Evolutionary conservation across 37 sponge, comb jelly and placozoan species (phyloP), one percentile per base, ranked within the genome.

Genomic region (Geodia barretti): DNA sequence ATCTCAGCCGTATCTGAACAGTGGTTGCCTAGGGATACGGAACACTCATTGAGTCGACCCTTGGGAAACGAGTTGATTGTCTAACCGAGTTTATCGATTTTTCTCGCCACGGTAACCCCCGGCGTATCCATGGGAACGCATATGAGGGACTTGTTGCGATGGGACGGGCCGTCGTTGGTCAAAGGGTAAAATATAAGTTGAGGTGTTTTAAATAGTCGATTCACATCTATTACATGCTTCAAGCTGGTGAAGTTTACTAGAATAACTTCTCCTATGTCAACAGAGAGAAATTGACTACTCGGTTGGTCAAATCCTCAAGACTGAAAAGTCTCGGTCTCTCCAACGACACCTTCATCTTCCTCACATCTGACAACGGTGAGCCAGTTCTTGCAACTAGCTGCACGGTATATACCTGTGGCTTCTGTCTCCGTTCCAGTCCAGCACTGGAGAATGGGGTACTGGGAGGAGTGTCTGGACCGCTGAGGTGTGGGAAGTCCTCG

Each of bases 61-160:
- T n/a, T n/a, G n/a, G n/a, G n/a, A n/a, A n/a, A n/a, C n/a, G n/a
- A n/a, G n/a, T n/a, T n/a, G n/a, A n/a, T n/a, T n/a, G n/a, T n/a
- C n/a, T 47, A 7, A 47, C 54, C 85, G 39, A 85, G 78, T 67
- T 84, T 84, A 20, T 75, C 41, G 19, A 91, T 82, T 65, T 76
- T 78, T 59, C 81, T 86, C 26, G 72, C 72, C 39, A 82, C 78
- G 34, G 74, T 64, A 66, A 97, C 77, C 1, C 98, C 98, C 41
- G 82, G 84, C 30, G 91, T 81, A 17, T 97, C 80, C 98, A 95
- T 87, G 29, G 98, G 98, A 17, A 97, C 75, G 36, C 95, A 94
- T 76, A 97, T 95, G 59, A 95, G 95, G 58, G 95, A 95, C 76
- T 94, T 97, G 87, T 92, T 94, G 39, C 41, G 41, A 81, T 95